Evolutionary conservation across 2,888 invertebrate species (phyloP).

Genomic region (Notodonta dromedarius): DNA sequence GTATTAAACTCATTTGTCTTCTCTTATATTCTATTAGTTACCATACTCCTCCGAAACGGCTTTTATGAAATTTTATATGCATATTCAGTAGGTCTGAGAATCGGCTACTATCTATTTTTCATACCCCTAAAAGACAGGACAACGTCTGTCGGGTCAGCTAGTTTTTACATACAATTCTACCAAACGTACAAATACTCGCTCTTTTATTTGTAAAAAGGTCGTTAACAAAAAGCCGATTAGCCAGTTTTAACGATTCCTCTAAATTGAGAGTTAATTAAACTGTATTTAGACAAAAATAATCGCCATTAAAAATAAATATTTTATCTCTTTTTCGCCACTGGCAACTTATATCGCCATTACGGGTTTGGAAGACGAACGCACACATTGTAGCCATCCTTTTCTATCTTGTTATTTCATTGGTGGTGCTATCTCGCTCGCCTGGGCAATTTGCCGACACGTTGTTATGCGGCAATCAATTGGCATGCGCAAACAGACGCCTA

Average conservation of each 20-base stretch:
- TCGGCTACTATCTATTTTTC: too few species aligned
- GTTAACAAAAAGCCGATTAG: slow-evolving; percentile 53
- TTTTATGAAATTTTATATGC: too few species aligned
- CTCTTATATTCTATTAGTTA: too few species aligned
- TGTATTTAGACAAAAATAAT: slow-evolving; percentile 74
- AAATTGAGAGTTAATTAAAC: slow-evolving; percentile 65
- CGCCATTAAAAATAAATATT: slow-evolving; percentile 71
- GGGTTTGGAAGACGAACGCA: slow-evolving; percentile 32
- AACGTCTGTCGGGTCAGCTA: too few species aligned
- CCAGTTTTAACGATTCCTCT: slow-evolving; percentile 52
- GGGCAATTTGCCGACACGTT: slow-evolving; percentile 81
- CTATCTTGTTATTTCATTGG: slow-evolving; percentile 13
- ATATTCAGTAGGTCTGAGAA: too few species aligned
- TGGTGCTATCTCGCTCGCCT: slow-evolving; percentile 53
- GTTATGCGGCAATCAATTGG: slow-evolving; percentile 85
- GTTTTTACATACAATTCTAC: too few species aligned
- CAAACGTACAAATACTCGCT: too few species aligned
- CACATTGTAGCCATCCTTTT: slow-evolving; percentile 42
- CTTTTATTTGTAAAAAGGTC: too few species aligned
- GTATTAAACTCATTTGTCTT: too few species aligned
- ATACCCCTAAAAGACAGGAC: too few species aligned
- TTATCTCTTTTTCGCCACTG: slow-evolving; percentile 59
- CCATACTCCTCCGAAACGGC: too few species aligned
- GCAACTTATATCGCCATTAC: slow-evolving; percentile 61
- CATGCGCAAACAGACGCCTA: slow-evolving; percentile 85